A percentile compares a stretch with the other conserved stretches of the same genome.
phyloP scores from a whole-genome alignment of 2,797 vertebrate genomes.

The Perodicticus potto region DNA sequence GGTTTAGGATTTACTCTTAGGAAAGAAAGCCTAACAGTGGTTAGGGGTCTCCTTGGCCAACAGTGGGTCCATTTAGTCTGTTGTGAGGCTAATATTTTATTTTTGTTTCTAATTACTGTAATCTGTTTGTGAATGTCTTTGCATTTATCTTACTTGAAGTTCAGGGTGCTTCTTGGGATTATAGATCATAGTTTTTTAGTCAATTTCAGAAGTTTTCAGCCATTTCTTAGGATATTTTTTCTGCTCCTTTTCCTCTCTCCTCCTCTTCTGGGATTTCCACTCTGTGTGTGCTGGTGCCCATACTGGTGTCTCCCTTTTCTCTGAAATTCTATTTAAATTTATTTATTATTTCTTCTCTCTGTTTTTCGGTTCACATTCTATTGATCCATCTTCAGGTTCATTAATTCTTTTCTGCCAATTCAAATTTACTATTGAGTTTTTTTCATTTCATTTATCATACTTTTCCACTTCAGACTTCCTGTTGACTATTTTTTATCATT shows the following conservation, averaged over 20 bases:
- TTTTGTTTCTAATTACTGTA: not conserved
- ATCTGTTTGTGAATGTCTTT: not conserved
- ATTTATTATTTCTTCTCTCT: not conserved
- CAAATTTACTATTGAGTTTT: not conserved
- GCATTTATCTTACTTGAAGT: not conserved
- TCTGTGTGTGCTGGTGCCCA: not conserved
- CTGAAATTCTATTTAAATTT: not conserved
- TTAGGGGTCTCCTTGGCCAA: not conserved
- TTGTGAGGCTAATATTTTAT: not conserved
- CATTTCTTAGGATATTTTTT: not conserved
- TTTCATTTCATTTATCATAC: not conserved
- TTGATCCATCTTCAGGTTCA: not conserved
- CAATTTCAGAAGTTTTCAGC: not conserved
- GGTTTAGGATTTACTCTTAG: not conserved
- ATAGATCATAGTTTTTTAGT: not conserved
- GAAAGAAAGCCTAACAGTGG: not conserved
- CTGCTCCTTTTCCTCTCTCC: not conserved
- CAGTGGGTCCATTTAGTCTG: not conserved
- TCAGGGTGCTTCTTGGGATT: not conserved
- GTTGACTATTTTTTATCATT: not conserved
- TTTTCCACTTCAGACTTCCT: not conserved
- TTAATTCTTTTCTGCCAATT: not conserved
- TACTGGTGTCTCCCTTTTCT: not conserved
- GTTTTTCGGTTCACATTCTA: not conserved
- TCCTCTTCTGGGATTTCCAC: not conserved